phyloP scores from a whole-genome alignment of 92 coral and sea anemone genomes.

The Palythoa caribaeorum region DNA sequence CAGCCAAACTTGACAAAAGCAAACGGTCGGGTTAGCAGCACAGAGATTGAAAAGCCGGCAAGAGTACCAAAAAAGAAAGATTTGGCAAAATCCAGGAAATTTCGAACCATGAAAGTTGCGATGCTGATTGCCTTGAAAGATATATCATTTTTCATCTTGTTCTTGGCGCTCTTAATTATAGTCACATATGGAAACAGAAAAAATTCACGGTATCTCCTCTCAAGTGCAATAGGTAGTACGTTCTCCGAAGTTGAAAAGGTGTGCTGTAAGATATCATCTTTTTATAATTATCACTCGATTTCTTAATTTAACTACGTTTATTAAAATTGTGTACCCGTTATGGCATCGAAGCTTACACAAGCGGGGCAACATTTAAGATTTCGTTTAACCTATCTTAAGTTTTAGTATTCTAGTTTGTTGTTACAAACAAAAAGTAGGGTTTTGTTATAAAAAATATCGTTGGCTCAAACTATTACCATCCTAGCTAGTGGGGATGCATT shows the following conservation, averaged over 20 bases:
- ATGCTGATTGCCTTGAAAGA: constrained; percentile 46
- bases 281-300: not conserved
- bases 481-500: too few relatives aligned
- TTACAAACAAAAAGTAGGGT: too few relatives aligned
- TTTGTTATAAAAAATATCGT: too few relatives aligned
- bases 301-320: not conserved
- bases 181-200: constrained; percentile 51
- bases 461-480: too few relatives aligned
- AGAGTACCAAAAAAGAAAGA: constrained; percentile 27
- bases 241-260: constrained; percentile 51
- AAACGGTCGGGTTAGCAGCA: not conserved
- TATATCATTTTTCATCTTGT: constrained; percentile 35
- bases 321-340: too few relatives aligned
- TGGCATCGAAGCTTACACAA: too few relatives aligned
- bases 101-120: constrained; percentile 38
- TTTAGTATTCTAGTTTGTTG: too few relatives aligned
- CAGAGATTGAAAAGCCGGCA: not conserved
- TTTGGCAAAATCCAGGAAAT: constrained; percentile 36
- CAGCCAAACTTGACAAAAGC: constrained; percentile 38
- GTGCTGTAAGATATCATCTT: not conserved
- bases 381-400: too few relatives aligned
- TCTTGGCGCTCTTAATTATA: constrained; percentile 31
- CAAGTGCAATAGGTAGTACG: constrained; percentile 43
- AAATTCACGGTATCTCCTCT: constrained; percentile 37
- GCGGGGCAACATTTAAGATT: too few relatives aligned